A percentile compares a stretch with the other conserved stretches of the same genome.
Evolutionary conservation across 2,888 invertebrate genomes (phyloP).

Genomic region (Xanthorhoe designata): DNA sequence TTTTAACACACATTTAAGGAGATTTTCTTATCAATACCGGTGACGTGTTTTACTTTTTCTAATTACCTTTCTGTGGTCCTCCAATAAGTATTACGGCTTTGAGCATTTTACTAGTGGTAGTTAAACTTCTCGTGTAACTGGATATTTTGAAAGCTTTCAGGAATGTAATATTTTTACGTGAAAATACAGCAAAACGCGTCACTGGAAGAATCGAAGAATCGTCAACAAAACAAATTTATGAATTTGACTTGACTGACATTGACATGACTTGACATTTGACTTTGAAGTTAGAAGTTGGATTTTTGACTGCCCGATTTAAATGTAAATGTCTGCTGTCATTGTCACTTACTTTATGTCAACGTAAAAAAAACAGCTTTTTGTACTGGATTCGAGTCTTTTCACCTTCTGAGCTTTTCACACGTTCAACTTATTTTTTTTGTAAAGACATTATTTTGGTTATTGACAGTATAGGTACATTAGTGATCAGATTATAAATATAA

Average conservation of each 20-base stretch:
- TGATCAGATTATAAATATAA: too few relatives aligned
- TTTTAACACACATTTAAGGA: neutral
- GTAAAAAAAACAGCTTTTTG: neutral
- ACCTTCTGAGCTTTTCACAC: too few relatives aligned
- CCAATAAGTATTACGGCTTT: slow-evolving; percentile 97
- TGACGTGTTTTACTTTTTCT: slow-evolving; percentile 50
- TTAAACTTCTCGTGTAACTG: neutral
- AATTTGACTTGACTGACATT: neutral
- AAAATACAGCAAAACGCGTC: neutral
- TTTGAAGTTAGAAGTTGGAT: too few relatives aligned
- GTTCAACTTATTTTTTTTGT: too few relatives aligned
- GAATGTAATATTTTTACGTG: neutral
- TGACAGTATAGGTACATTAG: too few relatives aligned
- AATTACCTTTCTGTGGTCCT: slow-evolving; percentile 96
- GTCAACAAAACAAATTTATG: slow-evolving; percentile 9
- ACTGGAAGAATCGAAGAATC: neutral
- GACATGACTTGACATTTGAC: too few relatives aligned
- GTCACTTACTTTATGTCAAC: neutral
- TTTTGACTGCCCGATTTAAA: neutral
- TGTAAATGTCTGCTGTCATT: neutral
- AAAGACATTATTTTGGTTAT: too few relatives aligned
- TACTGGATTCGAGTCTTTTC: neutral
- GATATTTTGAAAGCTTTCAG: neutral
- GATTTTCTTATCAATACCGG: slow-evolving; percentile 53
- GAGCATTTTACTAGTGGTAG: slow-evolving; percentile 79